phyloP scores from a whole-genome alignment of 2,797 vertebrate species.

The Cynodonichthys magdalenae region DNA sequence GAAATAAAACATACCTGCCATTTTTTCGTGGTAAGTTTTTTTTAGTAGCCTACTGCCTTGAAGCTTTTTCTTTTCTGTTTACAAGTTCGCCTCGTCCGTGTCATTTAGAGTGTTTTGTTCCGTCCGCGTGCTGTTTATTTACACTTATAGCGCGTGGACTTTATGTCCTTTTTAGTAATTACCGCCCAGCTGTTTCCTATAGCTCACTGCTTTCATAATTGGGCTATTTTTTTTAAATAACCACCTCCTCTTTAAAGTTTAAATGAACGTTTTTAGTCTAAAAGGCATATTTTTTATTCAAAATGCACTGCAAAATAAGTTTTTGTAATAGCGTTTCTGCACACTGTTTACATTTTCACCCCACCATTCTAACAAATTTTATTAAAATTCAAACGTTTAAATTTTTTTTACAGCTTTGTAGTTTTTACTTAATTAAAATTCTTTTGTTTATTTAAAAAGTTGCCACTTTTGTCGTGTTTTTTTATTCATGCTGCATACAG shows the following conservation, averaged over 20 bases:
- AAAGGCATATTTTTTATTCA: not conserved
- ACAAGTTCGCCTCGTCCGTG: slow-evolving; percentile 1
- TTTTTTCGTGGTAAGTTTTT: slow-evolving; percentile 68
- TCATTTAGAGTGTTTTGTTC: slow-evolving; percentile 14
- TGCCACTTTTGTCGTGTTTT: too few relatives aligned
- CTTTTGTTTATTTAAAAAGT: too few relatives aligned
- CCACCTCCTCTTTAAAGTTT: not conserved
- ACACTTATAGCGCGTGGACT: slow-evolving; percentile 9
- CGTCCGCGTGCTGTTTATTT: slow-evolving; percentile 39
- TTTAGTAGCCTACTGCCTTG: slow-evolving; percentile 11
- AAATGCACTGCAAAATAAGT: not conserved
- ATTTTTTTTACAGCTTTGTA: too few relatives aligned
- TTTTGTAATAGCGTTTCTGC: not conserved
- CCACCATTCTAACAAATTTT: too few relatives aligned
- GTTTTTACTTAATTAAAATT: too few relatives aligned
- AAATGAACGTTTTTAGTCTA: not conserved
- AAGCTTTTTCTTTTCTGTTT: slow-evolving; percentile 53
- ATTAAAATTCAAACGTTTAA: too few relatives aligned
- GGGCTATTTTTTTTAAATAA: too few relatives aligned
- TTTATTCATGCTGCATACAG: too few relatives aligned
- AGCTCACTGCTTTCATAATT: too few relatives aligned
- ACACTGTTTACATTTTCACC: too few relatives aligned
- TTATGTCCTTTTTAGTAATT: slow-evolving; percentile 15
- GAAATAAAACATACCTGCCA: slow-evolving; percentile 64
- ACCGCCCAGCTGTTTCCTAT: slow-evolving; percentile 18